Percentiles rank a stretch among this genome's conserved stretches.
Conservation (phyloP, 92 coral and sea anemone species). For the Meandrina meandrites region DNA sequence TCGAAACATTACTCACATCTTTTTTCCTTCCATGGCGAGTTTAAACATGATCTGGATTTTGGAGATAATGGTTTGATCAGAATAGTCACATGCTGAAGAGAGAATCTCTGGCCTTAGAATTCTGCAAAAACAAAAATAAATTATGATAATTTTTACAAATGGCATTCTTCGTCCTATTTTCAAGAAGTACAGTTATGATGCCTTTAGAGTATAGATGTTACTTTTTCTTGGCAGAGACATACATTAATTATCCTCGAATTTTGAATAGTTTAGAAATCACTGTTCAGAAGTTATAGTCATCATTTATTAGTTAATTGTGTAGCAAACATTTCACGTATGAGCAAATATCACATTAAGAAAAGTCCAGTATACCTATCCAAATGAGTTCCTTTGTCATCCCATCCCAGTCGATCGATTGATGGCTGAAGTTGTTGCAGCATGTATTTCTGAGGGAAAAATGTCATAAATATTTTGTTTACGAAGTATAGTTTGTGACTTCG, state of each 20-base stretch:
- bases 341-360: too few species aligned
- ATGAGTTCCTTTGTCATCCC: slow-evolving; percentile 61
- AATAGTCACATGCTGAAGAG: slow-evolving; percentile 27
- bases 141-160: neutral
- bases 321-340: too few species aligned
- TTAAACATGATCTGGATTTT: slow-evolving; percentile 31
- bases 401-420: slow-evolving; percentile 42
- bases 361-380: slow-evolving; percentile 53
- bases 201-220: neutral
- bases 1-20: slow-evolving; percentile 4
- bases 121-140: slow-evolving; percentile 3
- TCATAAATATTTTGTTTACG: neutral
- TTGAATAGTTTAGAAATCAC: too few species aligned
- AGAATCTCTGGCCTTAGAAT: slow-evolving; percentile 41
- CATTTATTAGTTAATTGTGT: too few species aligned
- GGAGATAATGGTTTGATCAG: slow-evolving; percentile 25
- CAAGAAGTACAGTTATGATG: neutral
- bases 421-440: slow-evolving; percentile 56
- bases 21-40: slow-evolving; percentile 26
- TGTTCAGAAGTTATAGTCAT: too few species aligned
- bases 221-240: neutral
- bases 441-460: slow-evolving; percentile 39
- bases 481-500: neutral
- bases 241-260: too few species aligned
- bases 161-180: neutral